Percentiles rank a stretch among this genome's conserved stretches.
Evolutionary conservation across 2,888 invertebrate genomes (phyloP).

Genomic region (Camponotus fellah): DNA sequence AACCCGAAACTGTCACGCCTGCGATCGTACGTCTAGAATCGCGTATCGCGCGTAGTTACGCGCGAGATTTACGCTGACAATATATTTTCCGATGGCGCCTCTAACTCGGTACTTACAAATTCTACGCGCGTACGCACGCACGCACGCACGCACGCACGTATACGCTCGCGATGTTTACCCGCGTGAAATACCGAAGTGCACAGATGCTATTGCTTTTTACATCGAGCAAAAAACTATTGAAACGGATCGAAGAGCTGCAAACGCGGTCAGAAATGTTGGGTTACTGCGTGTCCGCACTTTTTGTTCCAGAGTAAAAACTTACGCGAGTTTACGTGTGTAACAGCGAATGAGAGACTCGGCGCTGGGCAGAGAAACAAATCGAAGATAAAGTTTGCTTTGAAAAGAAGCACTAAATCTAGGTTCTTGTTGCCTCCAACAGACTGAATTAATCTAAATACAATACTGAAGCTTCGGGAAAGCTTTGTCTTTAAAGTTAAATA

Average conservation of each 20-base stretch:
- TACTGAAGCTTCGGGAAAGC: not conserved
- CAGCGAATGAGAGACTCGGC: slow-evolving; percentile 17
- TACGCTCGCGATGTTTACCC: slow-evolving; percentile 25
- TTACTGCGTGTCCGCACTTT: slow-evolving; percentile 35
- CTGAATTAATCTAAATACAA: not conserved
- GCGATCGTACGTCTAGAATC: slow-evolving; percentile 47
- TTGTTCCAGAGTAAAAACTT: slow-evolving; percentile 24
- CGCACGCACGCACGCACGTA: slow-evolving; percentile 17
- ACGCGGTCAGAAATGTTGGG: slow-evolving; percentile 25
- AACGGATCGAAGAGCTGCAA: slow-evolving; percentile 47
- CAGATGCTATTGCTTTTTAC: slow-evolving; percentile 42
- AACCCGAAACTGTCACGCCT: slow-evolving; percentile 32
- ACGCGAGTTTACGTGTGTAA: slow-evolving; percentile 17
- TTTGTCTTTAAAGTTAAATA: slow-evolving; percentile 8
- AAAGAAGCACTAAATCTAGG: not conserved
- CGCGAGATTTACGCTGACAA: slow-evolving; percentile 48
- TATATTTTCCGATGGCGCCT: slow-evolving; percentile 49
- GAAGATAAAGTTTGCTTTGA: slow-evolving; percentile 1
- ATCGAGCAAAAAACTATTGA: slow-evolving; percentile 43
- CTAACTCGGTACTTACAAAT: slow-evolving; percentile 50
- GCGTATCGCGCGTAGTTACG: slow-evolving; percentile 45
- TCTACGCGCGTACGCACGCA: slow-evolving; percentile 22
- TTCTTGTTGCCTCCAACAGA: not conserved
- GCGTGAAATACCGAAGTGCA: slow-evolving; percentile 25
- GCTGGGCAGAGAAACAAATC: slow-evolving; percentile 14